Conservation (phyloP, 2,888 invertebrate genomes). For the Mythimna lalbum region DNA sequence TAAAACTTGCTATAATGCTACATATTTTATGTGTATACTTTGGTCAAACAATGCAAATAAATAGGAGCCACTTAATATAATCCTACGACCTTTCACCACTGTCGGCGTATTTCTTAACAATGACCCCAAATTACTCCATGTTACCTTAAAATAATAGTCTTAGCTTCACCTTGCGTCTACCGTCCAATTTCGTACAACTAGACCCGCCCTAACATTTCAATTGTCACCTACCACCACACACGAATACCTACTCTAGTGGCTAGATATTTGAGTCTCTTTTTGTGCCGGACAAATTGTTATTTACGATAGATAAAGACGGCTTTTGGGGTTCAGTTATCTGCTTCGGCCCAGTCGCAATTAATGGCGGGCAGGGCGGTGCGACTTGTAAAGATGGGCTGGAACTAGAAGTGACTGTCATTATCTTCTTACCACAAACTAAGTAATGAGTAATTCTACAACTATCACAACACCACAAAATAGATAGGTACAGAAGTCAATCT, state of each 20-base stretch:
- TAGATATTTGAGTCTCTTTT: slow-evolving; percentile 69
- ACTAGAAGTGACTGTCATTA: slow-evolving; percentile 49
- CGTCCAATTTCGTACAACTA: slow-evolving; percentile 73
- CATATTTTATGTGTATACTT: background rate
- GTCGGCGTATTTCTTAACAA: slow-evolving; percentile 68
- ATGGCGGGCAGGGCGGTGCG: slow-evolving; percentile 78
- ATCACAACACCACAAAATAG: too few species aligned
- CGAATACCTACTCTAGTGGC: slow-evolving; percentile 70
- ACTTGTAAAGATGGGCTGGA: slow-evolving; percentile 67
- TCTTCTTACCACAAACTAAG: slow-evolving; percentile 8
- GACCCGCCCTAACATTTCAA: slow-evolving; percentile 76
- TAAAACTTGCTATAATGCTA: background rate
- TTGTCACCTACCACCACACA: slow-evolving; percentile 67
- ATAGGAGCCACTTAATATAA: slow-evolving; percentile 49
- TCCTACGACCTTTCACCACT: slow-evolving; percentile 39
- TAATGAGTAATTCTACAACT: too few species aligned
- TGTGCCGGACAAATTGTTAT: slow-evolving; percentile 70
- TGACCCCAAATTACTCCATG: slow-evolving; percentile 78
- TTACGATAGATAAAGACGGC: slow-evolving; percentile 80
- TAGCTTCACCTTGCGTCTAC: slow-evolving; percentile 74
- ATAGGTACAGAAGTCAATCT: too few species aligned
- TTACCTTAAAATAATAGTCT: slow-evolving; percentile 80
- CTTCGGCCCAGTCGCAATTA: slow-evolving; percentile 87
- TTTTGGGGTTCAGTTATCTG: slow-evolving; percentile 84
- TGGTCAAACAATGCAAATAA: slow-evolving; percentile 44